These are phyloP conservation scores for Nothoprocta perdicaria DNA, from an alignment of 2,113 vertebrate genomes.

Conservation along the genomic window DNA sequence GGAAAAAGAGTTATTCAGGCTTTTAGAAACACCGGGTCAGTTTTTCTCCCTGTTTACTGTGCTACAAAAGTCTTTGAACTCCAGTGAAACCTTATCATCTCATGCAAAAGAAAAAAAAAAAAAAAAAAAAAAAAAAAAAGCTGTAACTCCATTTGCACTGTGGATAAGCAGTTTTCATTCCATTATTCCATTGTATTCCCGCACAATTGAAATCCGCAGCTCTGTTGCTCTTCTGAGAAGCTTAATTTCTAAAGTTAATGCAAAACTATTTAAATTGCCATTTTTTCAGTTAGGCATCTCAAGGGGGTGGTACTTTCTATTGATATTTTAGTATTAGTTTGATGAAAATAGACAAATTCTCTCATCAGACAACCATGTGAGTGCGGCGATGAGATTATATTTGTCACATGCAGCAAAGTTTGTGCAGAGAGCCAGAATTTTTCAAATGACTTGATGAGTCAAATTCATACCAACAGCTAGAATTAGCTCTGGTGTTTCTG, in stretches of 20 bases:
- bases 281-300: not conserved
- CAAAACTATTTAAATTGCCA: not conserved
- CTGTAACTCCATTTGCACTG: not conserved
- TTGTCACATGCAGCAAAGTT: not conserved
- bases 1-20: not conserved
- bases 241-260: not conserved
- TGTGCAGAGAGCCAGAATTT: not conserved
- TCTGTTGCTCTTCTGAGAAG: not conserved
- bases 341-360: not conserved
- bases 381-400: not conserved
- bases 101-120: not conserved
- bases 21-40: not conserved
- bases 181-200: not conserved
- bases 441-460: not conserved
- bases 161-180: not conserved
- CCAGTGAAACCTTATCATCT: not conserved
- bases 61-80: not conserved
- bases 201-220: not conserved
- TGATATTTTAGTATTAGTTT: not conserved
- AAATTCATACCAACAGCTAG: not conserved
- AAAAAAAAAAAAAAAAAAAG: not conserved
- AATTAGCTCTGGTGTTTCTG: not conserved
- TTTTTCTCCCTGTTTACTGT: not conserved
- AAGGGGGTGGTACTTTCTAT: not conserved
- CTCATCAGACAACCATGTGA: fast-evolving